Base-by-base conservation (phyloP, 1,140 invertebrate species). In the Globodera rostochiensis region DNA sequence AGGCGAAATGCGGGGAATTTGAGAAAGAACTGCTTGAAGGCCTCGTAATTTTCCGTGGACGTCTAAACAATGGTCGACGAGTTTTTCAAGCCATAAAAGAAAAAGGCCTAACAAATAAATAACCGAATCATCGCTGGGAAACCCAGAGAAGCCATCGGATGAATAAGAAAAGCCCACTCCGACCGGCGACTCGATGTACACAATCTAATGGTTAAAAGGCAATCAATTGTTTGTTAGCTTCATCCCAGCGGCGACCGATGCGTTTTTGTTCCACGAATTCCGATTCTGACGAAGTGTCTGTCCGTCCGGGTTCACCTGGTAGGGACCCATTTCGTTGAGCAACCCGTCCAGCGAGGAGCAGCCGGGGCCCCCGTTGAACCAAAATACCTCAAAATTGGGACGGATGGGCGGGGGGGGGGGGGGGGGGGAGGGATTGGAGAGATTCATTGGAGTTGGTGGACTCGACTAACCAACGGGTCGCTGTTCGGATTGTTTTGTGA, bases 291-390 rank as follows among this genome's bases (percentile, higher is more conserved):
- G 84, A 2, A 92, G 82, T 13, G 88, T 91, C 73, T 87, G 84
- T 6, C 91, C 91, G 83, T 90, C 87, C 78, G 82, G 77, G 66
- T 89, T 89, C 8, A 90, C 83, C 78, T 83, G 85, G 85, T 91
- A 92, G 25, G 92, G 92, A n/a, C 92, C 92, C 83, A 91, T 88
- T 86, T 93, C 92, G 79, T 87, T 89, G 6, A 92, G 86, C 6
- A 92, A 83, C 7, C 92, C 92, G 69, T 89, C 86, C 69, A 92
- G 79, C 57, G 91, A 92, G 80, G 91, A 91, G 83, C 92, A 92
- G 0, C 92, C 92, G 76, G 92, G 92, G 64, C 92, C 92, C 64
- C 92, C 92, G 88, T 92, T 92, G 84, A 93, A 82, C 92, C 92
- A 92, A n/a, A 92, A 83, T 13, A 92, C 87, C 4, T 92, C 47